These are phyloP conservation scores for Hydropsyche tenuis DNA, from an alignment of 1,140 invertebrate genomes.

Conservation along the genomic window DNA sequence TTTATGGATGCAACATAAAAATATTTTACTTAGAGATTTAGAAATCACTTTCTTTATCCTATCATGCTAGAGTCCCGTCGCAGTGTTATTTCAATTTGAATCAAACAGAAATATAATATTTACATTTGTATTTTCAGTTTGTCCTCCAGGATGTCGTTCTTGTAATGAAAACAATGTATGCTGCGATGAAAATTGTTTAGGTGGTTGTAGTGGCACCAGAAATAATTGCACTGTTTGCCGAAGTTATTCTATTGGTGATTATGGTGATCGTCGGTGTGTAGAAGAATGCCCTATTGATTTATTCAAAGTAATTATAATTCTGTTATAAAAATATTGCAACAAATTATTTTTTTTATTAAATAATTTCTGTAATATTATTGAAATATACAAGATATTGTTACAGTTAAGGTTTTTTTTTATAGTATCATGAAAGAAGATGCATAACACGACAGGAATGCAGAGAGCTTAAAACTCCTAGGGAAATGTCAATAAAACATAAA, in stretches of 20 bases:
- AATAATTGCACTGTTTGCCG: slow-evolving; percentile 78
- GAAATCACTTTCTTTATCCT: too few relatives aligned
- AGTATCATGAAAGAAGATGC: slow-evolving; percentile 66
- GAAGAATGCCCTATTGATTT: slow-evolving; percentile 72
- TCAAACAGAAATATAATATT: background rate
- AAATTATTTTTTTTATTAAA: too few relatives aligned
- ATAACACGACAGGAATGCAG: slow-evolving; percentile 77
- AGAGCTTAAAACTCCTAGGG: slow-evolving; percentile 63
- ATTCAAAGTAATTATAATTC: slow-evolving; percentile 59
- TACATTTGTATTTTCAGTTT: slow-evolving; percentile 62
- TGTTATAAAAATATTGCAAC: too few relatives aligned
- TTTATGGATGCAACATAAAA: too few relatives aligned
- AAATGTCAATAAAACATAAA: slow-evolving; percentile 42
- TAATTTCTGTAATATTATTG: too few relatives aligned
- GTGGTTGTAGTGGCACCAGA: slow-evolving; percentile 75
- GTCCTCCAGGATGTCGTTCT: slow-evolving; percentile 52
- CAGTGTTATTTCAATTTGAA: too few relatives aligned
- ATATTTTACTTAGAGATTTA: background rate
- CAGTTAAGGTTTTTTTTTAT: slow-evolving; percentile 20
- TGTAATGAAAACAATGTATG: slow-evolving; percentile 70
- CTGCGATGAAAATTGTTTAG: slow-evolving; percentile 82
- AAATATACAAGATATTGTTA: too few relatives aligned
- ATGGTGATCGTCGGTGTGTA: slow-evolving; percentile 70
- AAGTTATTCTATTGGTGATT: slow-evolving; percentile 65
- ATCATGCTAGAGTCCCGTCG: too few relatives aligned